Base-by-base conservation (phyloP, 2,113 vertebrate genomes). In the Patagioenas fasciata region DNA sequence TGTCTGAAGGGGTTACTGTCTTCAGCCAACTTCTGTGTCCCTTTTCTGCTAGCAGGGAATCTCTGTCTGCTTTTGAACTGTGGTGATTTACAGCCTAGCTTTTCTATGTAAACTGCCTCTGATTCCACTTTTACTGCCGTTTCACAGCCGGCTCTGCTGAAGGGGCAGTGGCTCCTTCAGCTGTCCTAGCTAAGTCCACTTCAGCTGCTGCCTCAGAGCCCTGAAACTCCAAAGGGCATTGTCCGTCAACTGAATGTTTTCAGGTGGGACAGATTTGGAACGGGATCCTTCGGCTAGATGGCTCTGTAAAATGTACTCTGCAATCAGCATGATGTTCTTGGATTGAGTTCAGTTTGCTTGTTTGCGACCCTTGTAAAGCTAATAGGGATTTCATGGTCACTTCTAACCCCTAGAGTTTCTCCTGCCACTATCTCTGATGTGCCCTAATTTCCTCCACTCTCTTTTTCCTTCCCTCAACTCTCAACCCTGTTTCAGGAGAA, bases 401-500 rank as follows among this genome's bases (percentile, higher is more conserved):
- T 74, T 79, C 92, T 88, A 79, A 71, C 86, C 61, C 89, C 65
- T 66, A 94, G 88, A 96, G 83, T 94, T 95, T 89, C 94, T 73
- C 87, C 80, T 90, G 80, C 86, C 83, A 58, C n/a, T 96, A 20
- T 94, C 92, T 85, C 77, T 38, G 11, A 91, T 95, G 82, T 83
- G 60, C 91, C 90, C 91, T 96, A 96, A 97, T 96, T 89, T 96
- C 97, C 91, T 96, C 95, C 91, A 95, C 97, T 97, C 89, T 96
- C 74, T 96, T 92, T 94, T 95, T 95, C 89, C 93, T 96, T 95
- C 77, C 92, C 92, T 96, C 94, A 88, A 88, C 80, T 90, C 91
- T 94, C 93, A 91, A 91, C 89, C 91, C 93, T 47, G 86, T 97
- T 97, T 83, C 95, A 99, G 99, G 99, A 99, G 96, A 99, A 98